Evolutionary conservation across 2,888 invertebrate species (phyloP), one percentile per base, ranked within the genome.

Genomic region (Baronia brevicornis): DNA sequence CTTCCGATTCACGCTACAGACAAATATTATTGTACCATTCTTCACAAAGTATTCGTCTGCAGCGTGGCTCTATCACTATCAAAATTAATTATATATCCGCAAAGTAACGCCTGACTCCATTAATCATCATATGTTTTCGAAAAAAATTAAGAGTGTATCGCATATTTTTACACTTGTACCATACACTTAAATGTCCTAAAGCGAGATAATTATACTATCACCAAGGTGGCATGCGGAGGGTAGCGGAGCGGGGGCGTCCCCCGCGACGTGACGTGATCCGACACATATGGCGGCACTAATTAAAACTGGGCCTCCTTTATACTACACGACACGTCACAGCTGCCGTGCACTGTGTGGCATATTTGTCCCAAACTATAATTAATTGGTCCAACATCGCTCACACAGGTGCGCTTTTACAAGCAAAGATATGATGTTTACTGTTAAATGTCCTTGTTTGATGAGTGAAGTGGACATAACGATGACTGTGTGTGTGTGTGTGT

Each of bases 281-380:
- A 57, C 72, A 63, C 80, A 80, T 56, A 75, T 80, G 80, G 73
- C 67, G 69, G 53, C 64, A 69, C 78, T 80, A 74, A 80, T 80
- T 77, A 78, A 65, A 75, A 64, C 57, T 51, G 51, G 37, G 46
- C 35, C 39, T 31, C n/a, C 32, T 30, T 41, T 36, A 37, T 36
- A 41, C 18, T 28, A 22, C 29, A 36, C 31, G 43, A 39, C 41
- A 36, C 25, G 40, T 38, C 41, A 11, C 11, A 32, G 22, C 31
- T 17, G 23, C 27, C 21, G 27, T 27, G 22, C 31, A 20, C 28
- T 17, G 29, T 3, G 21, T 5, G 25, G 28, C 31, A n/a, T n/a
- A n/a, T n/a, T n/a, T n/a, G n/a, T n/a, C n/a, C 7, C 5, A 20
- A 2, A 7, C 4, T 29, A 11, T 17, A 15, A 22, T 29, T 29